A percentile compares a stretch with the other conserved stretches of the same genome.
Conservation (phyloP, 2,113 vertebrate genomes). For the Benitochromis conjunctus region DNA sequence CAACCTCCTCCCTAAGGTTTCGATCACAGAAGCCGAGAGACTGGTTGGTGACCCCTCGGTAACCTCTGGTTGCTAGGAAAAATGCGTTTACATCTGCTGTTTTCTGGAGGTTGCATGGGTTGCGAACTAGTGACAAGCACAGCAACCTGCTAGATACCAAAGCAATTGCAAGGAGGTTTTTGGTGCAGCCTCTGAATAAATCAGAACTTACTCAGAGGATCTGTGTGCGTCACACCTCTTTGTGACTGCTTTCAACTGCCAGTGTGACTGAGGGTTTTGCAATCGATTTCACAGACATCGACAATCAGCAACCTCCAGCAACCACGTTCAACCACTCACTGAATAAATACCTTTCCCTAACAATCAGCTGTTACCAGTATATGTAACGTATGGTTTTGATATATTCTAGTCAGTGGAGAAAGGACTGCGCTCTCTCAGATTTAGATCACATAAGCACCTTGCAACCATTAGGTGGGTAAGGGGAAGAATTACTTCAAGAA, state of each 20-base stretch:
- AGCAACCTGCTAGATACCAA: background rate
- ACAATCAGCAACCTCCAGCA: background rate
- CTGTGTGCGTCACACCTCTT: background rate
- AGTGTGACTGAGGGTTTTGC: background rate
- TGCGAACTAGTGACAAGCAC: background rate
- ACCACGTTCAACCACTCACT: background rate
- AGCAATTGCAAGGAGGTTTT: background rate
- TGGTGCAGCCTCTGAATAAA: background rate
- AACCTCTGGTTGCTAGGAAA: background rate
- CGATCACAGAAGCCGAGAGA: background rate
- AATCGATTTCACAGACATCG: background rate
- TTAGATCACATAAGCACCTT: background rate
- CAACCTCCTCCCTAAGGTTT: background rate
- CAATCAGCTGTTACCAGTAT: background rate
- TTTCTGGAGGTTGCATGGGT: background rate
- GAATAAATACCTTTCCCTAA: background rate
- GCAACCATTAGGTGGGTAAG: rapidly evolving
- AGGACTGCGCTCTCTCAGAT: background rate
- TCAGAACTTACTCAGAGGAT: background rate
- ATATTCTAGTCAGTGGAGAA: background rate
- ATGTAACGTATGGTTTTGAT: background rate
- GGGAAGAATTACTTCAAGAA: background rate
- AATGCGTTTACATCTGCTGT: background rate
- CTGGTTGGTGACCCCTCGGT: background rate
- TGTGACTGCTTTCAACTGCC: background rate